phyloP scores from a whole-genome alignment of 2,888 invertebrate genomes.

The Tromatobia lineatoria region DNA sequence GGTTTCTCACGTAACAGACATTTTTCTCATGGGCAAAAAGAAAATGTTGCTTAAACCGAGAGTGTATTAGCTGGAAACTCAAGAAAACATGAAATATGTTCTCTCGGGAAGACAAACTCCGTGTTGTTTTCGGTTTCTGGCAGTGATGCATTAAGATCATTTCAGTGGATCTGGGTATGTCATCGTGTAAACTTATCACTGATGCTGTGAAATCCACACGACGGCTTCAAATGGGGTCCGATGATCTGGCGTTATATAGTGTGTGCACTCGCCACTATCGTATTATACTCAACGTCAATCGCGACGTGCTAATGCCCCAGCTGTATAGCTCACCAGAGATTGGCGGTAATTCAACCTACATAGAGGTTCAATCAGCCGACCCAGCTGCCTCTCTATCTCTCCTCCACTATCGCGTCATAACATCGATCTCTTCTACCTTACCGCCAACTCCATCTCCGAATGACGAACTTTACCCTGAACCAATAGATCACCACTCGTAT shows the following conservation, averaged over 20 bases:
- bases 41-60: neutral
- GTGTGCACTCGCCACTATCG: conserved; percentile 50
- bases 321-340: conserved; percentile 51
- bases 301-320: conserved; percentile 36
- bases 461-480: neutral
- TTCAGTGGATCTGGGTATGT: conserved; percentile 18
- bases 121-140: neutral
- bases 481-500: neutral
- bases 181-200: conserved; percentile 14
- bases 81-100: neutral
- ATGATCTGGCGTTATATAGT: conserved; percentile 39
- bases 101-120: conserved; percentile 5
- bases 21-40: neutral
- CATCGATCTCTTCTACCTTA: conserved; percentile 9
- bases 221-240: conserved; percentile 31
- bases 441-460: conserved; percentile 4
- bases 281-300: conserved; percentile 64
- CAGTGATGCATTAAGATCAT: conserved; percentile 40
- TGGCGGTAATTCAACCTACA: conserved; percentile 45
- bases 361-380: conserved; percentile 49
- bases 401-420: conserved; percentile 5
- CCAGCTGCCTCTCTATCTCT: conserved; percentile 18
- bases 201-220: conserved; percentile 13
- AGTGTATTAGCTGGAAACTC: conserved; percentile 25
- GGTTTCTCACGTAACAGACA: neutral